A percentile compares a stretch with the other conserved stretches of the same genome.
phyloP scores from a whole-genome alignment of 2,797 vertebrate genomes.

The Sebastes kiyomatsui region DNA sequence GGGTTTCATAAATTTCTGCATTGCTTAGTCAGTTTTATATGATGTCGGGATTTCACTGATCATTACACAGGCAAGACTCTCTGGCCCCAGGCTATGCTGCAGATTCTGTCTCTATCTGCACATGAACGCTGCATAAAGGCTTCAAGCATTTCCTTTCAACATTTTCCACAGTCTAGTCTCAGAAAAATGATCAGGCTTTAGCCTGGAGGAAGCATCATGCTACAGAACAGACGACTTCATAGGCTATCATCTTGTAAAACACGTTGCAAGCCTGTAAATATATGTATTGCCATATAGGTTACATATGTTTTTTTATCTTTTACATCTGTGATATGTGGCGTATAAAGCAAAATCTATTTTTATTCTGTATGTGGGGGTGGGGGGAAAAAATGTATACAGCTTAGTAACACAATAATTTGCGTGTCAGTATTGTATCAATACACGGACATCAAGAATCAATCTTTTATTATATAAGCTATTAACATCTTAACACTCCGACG shows the following conservation, averaged over 20 bases:
- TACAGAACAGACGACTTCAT: slow-evolving; percentile 12
- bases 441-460: no score
- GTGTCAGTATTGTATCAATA: not conserved
- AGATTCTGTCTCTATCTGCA: slow-evolving; percentile 27
- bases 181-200: slow-evolving; percentile 34
- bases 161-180: slow-evolving; percentile 40
- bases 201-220: slow-evolving; percentile 17
- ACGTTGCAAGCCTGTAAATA: not conserved
- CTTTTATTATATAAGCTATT: no score
- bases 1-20: not conserved
- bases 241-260: slow-evolving; percentile 13
- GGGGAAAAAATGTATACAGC: not conserved
- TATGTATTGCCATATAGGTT: not conserved
- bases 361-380: no score
- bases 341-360: not conserved
- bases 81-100: slow-evolving; percentile 11
- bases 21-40: slow-evolving; percentile 15
- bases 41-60: slow-evolving; percentile 41
- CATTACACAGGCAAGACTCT: slow-evolving; percentile 29
- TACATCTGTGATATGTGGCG: not conserved
- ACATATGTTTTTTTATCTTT: not conserved
- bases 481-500: no score
- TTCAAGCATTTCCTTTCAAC: slow-evolving; percentile 38
- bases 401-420: not conserved
- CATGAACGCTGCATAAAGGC: slow-evolving; percentile 19